Evolutionary conservation across 1,140 invertebrate species (phyloP), one percentile per base, ranked within the genome.

Genomic region (Solen grandis): DNA sequence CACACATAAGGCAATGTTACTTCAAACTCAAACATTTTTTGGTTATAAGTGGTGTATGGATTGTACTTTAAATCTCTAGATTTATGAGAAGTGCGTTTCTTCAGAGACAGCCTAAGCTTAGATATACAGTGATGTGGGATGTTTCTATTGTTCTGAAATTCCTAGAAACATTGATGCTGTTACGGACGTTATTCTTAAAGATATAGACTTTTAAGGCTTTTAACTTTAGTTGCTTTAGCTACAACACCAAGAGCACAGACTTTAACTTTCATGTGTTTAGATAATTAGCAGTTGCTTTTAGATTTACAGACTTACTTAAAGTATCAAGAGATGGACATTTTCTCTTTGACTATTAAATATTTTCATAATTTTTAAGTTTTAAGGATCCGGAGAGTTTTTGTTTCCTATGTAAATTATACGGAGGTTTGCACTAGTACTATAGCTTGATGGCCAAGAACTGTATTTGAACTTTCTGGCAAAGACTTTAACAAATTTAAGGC

Each of bases 361-460:
- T 75, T 62, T 50, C 27, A 59, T 19, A 31, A 62, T 38, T 35
- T 50, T 46, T 22, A 35, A 29, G 29, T 75, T 35, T 75, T 36
- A 62, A 59, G 19, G 10, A 75, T 75, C 27, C 59, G 16, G 19
- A 35, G 25, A 13, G 8, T 62, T 4, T 63, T 75, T n/a, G 33
- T 75, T 25, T 75, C 72, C 19, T 75, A 62, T 75, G 57, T 62
- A 27, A 75, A 55, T 46, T 63, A 46, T 29, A 52, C 60, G 22
- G 63, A 27, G n/a, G 59, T 75, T 29, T 27, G 35, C 22, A 75
- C 35, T 27, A 75, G 72, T 27, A 75, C 72, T 50, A 36, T 75
- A 1, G 72, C 72, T 62, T 62, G 57, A 52, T 75, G 72, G 72
- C 25, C 63, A 0, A 75, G 63, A 22, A 29, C 19, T 8, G 41